These are phyloP conservation scores for Guaruba guarouba DNA, from an alignment of 2,113 vertebrate species.

Conservation along the genomic window DNA sequence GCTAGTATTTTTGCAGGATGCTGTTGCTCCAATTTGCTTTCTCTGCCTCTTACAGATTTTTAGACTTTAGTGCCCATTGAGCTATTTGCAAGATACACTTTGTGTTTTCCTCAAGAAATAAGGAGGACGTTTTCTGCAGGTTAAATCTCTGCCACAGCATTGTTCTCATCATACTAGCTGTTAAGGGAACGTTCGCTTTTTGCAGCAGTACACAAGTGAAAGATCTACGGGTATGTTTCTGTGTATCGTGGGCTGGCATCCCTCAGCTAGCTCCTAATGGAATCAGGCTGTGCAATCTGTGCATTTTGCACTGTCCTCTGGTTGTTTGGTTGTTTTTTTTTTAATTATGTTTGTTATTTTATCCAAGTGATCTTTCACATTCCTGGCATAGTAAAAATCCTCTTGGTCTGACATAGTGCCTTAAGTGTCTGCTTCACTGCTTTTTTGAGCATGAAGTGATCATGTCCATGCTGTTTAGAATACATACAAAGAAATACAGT, in stretches of 20 bases:
- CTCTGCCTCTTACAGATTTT: background rate
- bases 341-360: background rate
- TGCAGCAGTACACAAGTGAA: background rate
- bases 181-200: background rate
- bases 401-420: background rate
- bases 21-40: background rate
- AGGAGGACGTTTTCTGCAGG: background rate
- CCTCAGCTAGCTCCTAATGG: background rate
- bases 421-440: background rate
- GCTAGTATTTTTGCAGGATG: background rate
- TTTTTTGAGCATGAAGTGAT: background rate
- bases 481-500: background rate
- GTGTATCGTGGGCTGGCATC: background rate
- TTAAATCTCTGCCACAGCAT: background rate
- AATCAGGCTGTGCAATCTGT: background rate
- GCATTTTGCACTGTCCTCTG: accelerated
- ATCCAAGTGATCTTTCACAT: background rate
- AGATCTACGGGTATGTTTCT: background rate
- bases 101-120: background rate
- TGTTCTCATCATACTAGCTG: background rate
- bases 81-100: background rate
- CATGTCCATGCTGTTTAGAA: background rate
- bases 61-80: background rate
- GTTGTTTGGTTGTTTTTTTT: background rate
- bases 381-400: background rate